Conservation (phyloP, 1,140 invertebrate genomes). For the Pectinophora gossypiella region DNA sequence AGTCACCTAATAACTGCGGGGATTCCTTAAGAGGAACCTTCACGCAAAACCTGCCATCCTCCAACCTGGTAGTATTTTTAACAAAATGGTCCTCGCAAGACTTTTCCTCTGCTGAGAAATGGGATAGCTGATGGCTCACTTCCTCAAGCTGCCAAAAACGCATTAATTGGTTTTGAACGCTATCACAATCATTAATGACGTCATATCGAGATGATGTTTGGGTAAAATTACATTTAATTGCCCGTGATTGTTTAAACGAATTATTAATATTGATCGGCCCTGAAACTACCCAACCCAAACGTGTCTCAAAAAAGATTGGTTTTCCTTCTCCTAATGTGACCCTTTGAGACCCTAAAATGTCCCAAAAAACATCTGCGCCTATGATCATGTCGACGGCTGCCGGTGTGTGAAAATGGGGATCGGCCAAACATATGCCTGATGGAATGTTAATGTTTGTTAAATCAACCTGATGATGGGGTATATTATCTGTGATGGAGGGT, state of each 20-base stretch:
- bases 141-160: slow-evolving; percentile 7
- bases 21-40: no score
- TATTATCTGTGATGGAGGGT: slow-evolving; percentile 12
- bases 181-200: slow-evolving; percentile 4
- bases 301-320: slow-evolving; percentile 14
- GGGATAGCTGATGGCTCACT: neutral
- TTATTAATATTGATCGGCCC: slow-evolving; percentile 12
- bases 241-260: neutral
- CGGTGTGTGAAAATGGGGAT: slow-evolving; percentile 20
- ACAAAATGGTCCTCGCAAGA: slow-evolving; percentile 19
- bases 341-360: slow-evolving; percentile 14
- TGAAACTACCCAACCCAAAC: slow-evolving; percentile 22
- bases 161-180: slow-evolving; percentile 4
- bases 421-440: slow-evolving; percentile 15
- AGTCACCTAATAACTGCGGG: slow-evolving; percentile 15
- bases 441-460: slow-evolving; percentile 11
- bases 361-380: slow-evolving; percentile 27
- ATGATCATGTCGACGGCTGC: slow-evolving; percentile 19
- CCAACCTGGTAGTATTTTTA: slow-evolving; percentile 15
- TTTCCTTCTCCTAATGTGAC: slow-evolving; percentile 18
- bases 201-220: neutral
- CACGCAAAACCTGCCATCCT: slow-evolving; percentile 20
- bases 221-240: slow-evolving; percentile 14
- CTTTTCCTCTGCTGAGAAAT: neutral
- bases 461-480: slow-evolving; percentile 12